Evolutionary conservation across 2,797 vertebrate genomes (phyloP).

Genomic region (Hafferia zeledoni): DNA sequence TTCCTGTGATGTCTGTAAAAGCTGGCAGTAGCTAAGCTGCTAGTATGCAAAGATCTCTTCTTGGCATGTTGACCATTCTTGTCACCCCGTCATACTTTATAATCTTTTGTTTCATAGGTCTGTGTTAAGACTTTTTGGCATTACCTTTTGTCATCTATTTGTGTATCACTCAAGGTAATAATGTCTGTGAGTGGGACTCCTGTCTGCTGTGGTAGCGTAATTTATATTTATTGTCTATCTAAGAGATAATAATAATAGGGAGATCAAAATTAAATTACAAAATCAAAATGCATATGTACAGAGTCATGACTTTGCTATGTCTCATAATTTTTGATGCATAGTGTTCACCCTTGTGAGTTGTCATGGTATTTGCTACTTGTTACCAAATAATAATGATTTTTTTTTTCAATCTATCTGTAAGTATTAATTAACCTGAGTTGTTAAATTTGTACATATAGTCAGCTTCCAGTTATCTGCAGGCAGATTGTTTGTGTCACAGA

Average conservation of each 20-base stretch:
- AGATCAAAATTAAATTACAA: conserved; percentile 15
- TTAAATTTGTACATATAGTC: conserved; percentile 24
- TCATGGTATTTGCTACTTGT: not conserved
- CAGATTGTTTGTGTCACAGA: conserved; percentile 53
- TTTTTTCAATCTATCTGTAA: conserved; percentile 3
- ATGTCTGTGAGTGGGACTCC: not conserved
- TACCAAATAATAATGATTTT: conserved; percentile 9
- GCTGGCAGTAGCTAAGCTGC: not conserved
- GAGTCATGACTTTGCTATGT: not conserved
- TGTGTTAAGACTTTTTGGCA: not conserved
- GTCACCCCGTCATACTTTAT: not conserved
- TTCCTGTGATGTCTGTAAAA: not conserved
- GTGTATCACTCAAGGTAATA: not conserved
- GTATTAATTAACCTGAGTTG: conserved; percentile 23
- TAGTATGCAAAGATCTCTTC: not conserved
- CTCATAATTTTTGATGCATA: not conserved
- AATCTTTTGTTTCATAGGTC: not conserved
- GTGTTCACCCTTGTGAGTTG: not conserved
- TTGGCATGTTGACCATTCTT: not conserved
- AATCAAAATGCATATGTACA: conserved; percentile 7
- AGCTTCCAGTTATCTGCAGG: conserved; percentile 22
- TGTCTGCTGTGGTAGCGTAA: not conserved
- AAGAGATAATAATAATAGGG: not conserved
- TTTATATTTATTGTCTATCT: not conserved
- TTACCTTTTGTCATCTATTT: not conserved